A percentile compares a stretch with the other conserved stretches of the same genome.
Evolutionary conservation across 1,140 invertebrate genomes (phyloP).

Genomic region (Armadillidium nasatum): DNA sequence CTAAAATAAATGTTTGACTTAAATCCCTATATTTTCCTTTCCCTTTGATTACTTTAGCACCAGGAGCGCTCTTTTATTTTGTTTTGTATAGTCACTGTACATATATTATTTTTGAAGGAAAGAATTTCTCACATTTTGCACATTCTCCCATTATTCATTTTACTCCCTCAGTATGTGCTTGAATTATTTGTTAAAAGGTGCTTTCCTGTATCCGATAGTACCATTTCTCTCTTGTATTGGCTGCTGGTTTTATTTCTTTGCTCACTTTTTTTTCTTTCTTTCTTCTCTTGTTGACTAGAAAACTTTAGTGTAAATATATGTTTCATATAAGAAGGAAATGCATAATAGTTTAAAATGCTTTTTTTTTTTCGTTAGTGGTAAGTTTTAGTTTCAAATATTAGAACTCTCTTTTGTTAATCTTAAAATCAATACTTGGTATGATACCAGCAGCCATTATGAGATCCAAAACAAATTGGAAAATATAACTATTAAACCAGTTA

Average conservation of each 20-base stretch:
- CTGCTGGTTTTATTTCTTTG: constrained; percentile 10
- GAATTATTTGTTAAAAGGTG: neutral
- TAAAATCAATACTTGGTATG: constrained; percentile 4
- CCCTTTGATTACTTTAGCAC: neutral
- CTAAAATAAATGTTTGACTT: neutral
- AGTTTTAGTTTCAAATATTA: neutral
- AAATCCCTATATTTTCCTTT: neutral
- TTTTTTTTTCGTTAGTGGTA: neutral
- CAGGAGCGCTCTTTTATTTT: neutral
- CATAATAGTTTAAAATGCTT: neutral
- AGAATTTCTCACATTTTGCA: too few relatives aligned
- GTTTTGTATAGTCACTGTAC: neutral
- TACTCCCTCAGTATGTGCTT: neutral
- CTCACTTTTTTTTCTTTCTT: neutral
- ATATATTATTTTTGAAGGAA: too few relatives aligned
- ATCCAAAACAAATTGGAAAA: neutral
- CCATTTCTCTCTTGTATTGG: neutral
- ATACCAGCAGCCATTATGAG: constrained; percentile 3
- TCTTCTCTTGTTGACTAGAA: neutral
- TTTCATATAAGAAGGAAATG: too few relatives aligned
- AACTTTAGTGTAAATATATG: too few relatives aligned
- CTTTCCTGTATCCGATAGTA: neutral
- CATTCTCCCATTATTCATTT: too few relatives aligned
- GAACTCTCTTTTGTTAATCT: neutral
- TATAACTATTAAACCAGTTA: too few relatives aligned